A percentile compares a stretch with the other conserved stretches of the same genome.
Conservation (phyloP, 2,113 vertebrate species). For the Bos indicus region DNA sequence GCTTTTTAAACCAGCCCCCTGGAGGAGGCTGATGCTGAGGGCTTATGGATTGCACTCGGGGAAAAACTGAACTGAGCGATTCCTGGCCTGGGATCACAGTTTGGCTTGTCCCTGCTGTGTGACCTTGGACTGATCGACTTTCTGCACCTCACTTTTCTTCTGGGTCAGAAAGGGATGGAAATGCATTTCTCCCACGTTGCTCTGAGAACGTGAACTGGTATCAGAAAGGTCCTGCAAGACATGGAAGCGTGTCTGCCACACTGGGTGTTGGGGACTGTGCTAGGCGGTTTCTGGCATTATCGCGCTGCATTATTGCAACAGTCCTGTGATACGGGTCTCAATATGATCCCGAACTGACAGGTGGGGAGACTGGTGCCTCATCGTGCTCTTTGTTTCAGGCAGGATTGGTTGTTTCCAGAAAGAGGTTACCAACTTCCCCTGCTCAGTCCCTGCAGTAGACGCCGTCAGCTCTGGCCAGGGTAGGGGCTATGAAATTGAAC, state of each 20-base stretch:
- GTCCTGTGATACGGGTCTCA: too few relatives aligned
- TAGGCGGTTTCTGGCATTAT: neutral
- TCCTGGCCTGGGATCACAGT: neutral
- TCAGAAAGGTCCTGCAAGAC: neutral
- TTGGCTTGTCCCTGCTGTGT: neutral
- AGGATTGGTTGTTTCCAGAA: constrained; percentile 11
- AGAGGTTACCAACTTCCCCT: neutral
- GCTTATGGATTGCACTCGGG: neutral
- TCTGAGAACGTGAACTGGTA: neutral
- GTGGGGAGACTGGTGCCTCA: neutral
- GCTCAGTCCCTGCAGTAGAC: neutral
- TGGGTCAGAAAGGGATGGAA: neutral
- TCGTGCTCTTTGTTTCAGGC: neutral
- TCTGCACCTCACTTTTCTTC: neutral
- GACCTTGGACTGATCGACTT: neutral
- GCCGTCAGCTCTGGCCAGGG: neutral
- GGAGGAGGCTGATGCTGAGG: neutral
- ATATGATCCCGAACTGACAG: neutral
- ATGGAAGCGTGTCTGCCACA: neutral
- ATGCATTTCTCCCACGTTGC: neutral
- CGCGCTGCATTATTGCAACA: neutral
- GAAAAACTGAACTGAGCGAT: neutral
- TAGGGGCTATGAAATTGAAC: constrained; percentile 11
- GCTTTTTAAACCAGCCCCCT: neutral
- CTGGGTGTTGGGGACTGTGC: neutral